A percentile compares a stretch with the other conserved stretches of the same genome.
Conservation (phyloP, 2,797 vertebrate species). For the Premnoplex brunnescens region DNA sequence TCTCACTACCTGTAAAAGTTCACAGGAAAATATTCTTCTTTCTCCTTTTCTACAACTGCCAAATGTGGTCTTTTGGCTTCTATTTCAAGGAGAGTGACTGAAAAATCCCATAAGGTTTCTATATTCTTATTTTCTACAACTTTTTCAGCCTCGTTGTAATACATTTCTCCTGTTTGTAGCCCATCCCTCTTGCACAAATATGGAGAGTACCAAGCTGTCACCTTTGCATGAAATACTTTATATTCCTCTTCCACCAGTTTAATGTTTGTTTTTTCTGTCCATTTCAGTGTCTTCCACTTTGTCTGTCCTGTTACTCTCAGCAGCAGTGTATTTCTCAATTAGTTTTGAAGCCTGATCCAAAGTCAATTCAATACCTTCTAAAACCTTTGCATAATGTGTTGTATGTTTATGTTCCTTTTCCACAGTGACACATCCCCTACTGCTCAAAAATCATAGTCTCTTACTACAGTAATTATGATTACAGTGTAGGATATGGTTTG, state of each 20-base stretch:
- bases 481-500: neutral
- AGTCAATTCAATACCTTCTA: neutral
- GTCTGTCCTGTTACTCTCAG: neutral
- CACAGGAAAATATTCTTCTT: neutral
- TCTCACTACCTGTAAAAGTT: neutral
- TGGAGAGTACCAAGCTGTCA: neutral
- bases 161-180: neutral
- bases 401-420: neutral
- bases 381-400: neutral
- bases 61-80: neutral
- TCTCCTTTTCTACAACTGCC: neutral
- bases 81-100: neutral
- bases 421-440: neutral
- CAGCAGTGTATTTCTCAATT: neutral
- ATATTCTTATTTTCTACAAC: neutral
- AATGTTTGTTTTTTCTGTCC: neutral
- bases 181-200: neutral
- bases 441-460: neutral
- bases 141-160: neutral
- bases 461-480: neutral
- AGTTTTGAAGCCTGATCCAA: constrained; percentile 11
- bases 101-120: neutral
- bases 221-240: neutral
- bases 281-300: neutral
- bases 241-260: neutral